A percentile compares a stretch with the other conserved stretches of the same genome.
phyloP scores from a whole-genome alignment of 2,888 invertebrate species.

The Noctua comes region DNA sequence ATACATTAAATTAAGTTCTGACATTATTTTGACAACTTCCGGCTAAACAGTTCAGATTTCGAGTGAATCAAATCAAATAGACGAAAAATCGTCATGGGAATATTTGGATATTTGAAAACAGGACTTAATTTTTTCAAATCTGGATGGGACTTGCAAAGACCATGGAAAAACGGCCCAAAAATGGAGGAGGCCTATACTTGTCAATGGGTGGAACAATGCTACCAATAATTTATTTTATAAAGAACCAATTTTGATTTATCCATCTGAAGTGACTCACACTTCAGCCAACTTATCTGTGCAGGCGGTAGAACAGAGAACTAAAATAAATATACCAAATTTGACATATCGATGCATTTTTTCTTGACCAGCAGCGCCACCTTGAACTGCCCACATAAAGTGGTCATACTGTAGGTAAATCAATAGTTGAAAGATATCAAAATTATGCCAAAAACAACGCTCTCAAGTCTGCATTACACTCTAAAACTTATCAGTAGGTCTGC shows the following conservation, averaged over 20 bases:
- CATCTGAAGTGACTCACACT: neutral
- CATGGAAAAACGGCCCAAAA: neutral
- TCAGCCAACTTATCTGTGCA: neutral
- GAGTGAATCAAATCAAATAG: neutral
- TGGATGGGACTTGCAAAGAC: neutral
- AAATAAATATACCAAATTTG: neutral
- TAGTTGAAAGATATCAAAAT: neutral
- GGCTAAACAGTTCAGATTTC: neutral
- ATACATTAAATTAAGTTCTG: neutral
- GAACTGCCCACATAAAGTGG: neutral
- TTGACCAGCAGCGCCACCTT: neutral
- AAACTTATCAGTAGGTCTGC: conserved; percentile 21
- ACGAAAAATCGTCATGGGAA: neutral
- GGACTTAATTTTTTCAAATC: neutral
- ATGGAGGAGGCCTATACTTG: neutral
- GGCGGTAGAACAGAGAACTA: neutral
- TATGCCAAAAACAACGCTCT: neutral
- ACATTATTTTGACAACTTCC: conserved; percentile 6
- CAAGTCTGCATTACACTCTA: conserved; percentile 31
- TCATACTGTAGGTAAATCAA: neutral
- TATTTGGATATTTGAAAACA: neutral
- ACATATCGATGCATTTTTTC: neutral
- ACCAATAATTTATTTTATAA: neutral
- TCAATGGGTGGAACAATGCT: neutral
- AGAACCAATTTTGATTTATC: neutral